A percentile compares a stretch with the other conserved stretches of the same genome.
Evolutionary conservation across 2,888 invertebrate genomes (phyloP).

Genomic region (Lymantria monacha): DNA sequence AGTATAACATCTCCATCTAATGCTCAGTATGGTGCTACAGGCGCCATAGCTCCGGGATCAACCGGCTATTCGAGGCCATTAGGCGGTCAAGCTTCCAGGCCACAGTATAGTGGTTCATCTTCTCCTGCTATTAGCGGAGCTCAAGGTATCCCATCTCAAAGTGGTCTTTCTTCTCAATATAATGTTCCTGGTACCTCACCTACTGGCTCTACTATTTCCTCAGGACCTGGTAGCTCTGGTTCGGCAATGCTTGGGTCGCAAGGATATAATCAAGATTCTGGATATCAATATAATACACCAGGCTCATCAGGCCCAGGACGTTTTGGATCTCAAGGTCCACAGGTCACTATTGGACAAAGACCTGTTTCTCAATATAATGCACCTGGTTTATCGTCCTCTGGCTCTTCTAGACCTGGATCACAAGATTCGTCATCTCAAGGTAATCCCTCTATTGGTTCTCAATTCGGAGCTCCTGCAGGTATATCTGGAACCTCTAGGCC

Average conservation of each 20-base stretch:
- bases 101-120: constrained; percentile 12
- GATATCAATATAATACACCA: constrained; percentile 20
- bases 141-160: constrained; percentile 8
- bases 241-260: background rate
- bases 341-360: constrained; percentile 1
- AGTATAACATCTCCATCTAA: background rate
- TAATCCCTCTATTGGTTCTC: constrained; percentile 4
- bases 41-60: constrained; percentile 5
- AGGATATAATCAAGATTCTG: constrained; percentile 1
- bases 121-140: constrained; percentile 12
- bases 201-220: background rate
- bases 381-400: constrained; percentile 8
- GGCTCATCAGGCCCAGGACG: background rate
- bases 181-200: background rate
- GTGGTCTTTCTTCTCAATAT: constrained; percentile 10
- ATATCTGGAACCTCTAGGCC: background rate
- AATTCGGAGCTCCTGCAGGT: constrained; percentile 17
- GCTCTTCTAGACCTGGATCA: constrained; percentile 14
- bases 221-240: background rate
- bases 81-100: constrained; percentile 4
- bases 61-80: constrained; percentile 9
- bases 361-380: constrained; percentile 7
- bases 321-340: background rate
- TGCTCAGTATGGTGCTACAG: constrained; percentile 9
- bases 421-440: constrained; percentile 12